Percentiles rank a stretch among this genome's conserved stretches.
phyloP scores from a whole-genome alignment of 2,113 vertebrate genomes.

The Hippocampus mohnikei region DNA sequence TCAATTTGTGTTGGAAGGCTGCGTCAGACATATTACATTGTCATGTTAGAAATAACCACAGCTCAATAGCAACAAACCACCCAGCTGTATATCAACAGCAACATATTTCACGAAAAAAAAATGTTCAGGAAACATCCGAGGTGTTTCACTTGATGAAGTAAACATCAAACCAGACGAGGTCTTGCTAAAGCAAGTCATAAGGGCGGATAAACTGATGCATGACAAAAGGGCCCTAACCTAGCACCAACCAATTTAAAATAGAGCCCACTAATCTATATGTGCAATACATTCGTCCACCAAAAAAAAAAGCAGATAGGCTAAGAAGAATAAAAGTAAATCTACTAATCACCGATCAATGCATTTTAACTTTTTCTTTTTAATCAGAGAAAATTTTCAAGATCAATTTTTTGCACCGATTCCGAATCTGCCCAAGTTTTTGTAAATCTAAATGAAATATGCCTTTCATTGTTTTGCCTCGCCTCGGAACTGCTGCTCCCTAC shows the following conservation, averaged over 20 bases:
- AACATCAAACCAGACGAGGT: background rate
- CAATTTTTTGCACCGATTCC: too few relatives aligned
- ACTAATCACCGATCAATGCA: too few relatives aligned
- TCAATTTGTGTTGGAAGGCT: too few relatives aligned
- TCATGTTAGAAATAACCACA: background rate
- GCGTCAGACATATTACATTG: too few relatives aligned
- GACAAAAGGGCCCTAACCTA: background rate
- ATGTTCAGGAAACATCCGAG: background rate
- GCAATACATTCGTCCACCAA: background rate
- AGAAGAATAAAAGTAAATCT: background rate
- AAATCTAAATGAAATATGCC: too few relatives aligned
- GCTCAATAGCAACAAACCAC: background rate
- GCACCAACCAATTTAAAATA: background rate
- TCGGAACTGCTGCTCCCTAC: too few relatives aligned
- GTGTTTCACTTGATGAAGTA: background rate
- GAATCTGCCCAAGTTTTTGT: too few relatives aligned
- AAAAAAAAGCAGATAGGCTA: slow-evolving; percentile 7
- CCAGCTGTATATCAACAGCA: background rate
- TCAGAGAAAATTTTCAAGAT: too few relatives aligned
- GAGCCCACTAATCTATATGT: background rate
- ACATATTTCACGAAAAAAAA: background rate
- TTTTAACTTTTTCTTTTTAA: too few relatives aligned
- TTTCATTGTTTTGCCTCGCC: too few relatives aligned
- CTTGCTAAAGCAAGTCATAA: background rate
- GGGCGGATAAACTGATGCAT: background rate